Conservation (phyloP, 1,140 invertebrate species). For the Diprion similis region DNA sequence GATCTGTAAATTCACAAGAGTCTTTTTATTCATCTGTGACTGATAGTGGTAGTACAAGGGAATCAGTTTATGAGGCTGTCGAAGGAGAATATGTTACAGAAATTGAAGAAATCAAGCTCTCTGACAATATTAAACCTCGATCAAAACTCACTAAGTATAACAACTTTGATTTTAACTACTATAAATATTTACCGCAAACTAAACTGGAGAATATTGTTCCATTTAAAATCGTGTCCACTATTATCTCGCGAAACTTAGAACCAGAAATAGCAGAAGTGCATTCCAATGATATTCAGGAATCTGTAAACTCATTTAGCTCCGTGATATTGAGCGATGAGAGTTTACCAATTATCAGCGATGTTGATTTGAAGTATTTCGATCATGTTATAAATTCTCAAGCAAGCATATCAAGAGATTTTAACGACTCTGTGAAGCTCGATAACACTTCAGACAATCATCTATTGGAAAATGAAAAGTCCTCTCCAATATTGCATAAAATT, state of each 20-base stretch:
- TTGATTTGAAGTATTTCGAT: background rate
- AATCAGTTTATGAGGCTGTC: background rate
- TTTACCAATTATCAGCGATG: background rate
- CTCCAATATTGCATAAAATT: background rate
- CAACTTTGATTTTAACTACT: background rate
- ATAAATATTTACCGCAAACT: too few species aligned
- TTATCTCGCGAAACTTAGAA: constrained; percentile 3
- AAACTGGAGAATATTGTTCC: background rate
- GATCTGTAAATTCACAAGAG: constrained; percentile 24
- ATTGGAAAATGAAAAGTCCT: background rate
- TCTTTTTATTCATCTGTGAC: constrained; percentile 25
- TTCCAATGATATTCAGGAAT: background rate
- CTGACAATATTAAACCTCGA: constrained; percentile 21
- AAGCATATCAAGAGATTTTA: background rate
- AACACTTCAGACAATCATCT: background rate
- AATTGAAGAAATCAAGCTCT: background rate
- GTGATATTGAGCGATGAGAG: background rate
- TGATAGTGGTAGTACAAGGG: constrained; percentile 14
- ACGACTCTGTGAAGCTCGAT: background rate
- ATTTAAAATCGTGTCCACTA: background rate
- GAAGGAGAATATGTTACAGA: constrained; percentile 9
- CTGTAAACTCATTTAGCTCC: background rate
- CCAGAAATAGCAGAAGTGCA: background rate
- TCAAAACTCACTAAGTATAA: constrained; percentile 32
- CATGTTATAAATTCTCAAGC: background rate